Base-by-base conservation (phyloP, 2,888 invertebrate genomes). In the Tuberolachnus salignus region DNA sequence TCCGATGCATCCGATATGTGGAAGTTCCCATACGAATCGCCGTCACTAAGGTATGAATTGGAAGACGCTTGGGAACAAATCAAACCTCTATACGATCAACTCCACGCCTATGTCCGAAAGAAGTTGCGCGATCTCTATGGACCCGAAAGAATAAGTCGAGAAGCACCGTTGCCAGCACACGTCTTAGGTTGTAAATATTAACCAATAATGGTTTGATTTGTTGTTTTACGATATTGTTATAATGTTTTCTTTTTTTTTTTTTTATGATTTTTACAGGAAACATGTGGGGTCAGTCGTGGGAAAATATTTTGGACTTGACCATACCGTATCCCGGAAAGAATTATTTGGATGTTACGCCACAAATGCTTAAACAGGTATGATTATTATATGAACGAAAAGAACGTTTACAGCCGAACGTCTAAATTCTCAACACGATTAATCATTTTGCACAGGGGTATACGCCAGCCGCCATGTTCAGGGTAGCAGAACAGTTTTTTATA, bases 201-300 rank as follows among this genome's bases (percentile, higher is more conserved):
- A 51, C 51, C 21, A 34, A 19, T n/a, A n/a, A 57, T 14, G 10
- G n/a, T 49, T 46, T 8, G 1, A 19, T 3, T 11, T 23, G 34
- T 26, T 13, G 10, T 53, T 53, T 34, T 14, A 19, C 51, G n/a
- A n/a, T n/a, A n/a, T n/a, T n/a, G n/a, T n/a, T n/a, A n/a, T n/a
- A n/a, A n/a, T n/a, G n/a, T n/a, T 46, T 34, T 19, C n/a, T n/a
- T n/a, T n/a, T n/a, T n/a, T n/a, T n/a, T n/a, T n/a, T n/a, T n/a
- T n/a, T 34, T 34, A 34, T 34, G 34, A 6, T 64, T 16, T 19
- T 55, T 67, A 13, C 26, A 89, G 89, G 96, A 0, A 95, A 95
- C 84, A 94, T 95, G 92, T 95, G 94, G 92, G 94, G 90, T 0
- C 95, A 95, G 86, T 91, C 92, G 63, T 95, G 95, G 95, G 88